Conservation (phyloP, 2,797 vertebrate species). For the Bovichtus diacanthus region DNA sequence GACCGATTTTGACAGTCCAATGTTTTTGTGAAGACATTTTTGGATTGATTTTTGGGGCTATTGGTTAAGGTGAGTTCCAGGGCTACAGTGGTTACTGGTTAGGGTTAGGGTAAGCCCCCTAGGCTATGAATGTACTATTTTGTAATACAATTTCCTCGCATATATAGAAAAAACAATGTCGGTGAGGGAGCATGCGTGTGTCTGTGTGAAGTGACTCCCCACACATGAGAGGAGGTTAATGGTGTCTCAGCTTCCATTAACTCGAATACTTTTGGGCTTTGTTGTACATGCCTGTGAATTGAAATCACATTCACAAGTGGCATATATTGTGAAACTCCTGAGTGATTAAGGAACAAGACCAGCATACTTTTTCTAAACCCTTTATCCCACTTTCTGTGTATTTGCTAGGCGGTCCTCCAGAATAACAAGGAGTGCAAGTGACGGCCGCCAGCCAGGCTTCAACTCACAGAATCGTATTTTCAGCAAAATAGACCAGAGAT, state of each 20-base stretch:
- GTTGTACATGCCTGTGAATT: slow-evolving; percentile 5
- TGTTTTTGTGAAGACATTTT: slow-evolving; percentile 17
- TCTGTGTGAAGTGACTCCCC: neutral
- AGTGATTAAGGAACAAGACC: neutral
- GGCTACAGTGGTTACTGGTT: neutral
- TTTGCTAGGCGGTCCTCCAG: neutral
- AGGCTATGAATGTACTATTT: neutral
- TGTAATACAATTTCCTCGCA: neutral
- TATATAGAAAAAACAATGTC: slow-evolving; percentile 9
- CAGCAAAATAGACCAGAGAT: neutral
- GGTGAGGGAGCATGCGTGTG: neutral
- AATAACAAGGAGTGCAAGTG: neutral
- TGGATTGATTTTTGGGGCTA: slow-evolving; percentile 3
- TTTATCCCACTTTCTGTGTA: neutral
- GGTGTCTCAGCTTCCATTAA: neutral
- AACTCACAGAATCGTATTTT: neutral
- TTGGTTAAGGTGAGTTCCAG: neutral
- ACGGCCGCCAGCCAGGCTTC: neutral
- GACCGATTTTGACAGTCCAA: neutral
- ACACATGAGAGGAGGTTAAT: slow-evolving; percentile 76
- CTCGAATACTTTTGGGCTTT: neutral
- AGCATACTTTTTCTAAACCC: neutral
- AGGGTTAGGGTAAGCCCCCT: neutral
- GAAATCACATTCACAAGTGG: neutral
- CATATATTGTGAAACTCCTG: neutral